Evolutionary conservation across 1,140 invertebrate genomes (phyloP).

Genomic region (Drosophila persimilis): DNA sequence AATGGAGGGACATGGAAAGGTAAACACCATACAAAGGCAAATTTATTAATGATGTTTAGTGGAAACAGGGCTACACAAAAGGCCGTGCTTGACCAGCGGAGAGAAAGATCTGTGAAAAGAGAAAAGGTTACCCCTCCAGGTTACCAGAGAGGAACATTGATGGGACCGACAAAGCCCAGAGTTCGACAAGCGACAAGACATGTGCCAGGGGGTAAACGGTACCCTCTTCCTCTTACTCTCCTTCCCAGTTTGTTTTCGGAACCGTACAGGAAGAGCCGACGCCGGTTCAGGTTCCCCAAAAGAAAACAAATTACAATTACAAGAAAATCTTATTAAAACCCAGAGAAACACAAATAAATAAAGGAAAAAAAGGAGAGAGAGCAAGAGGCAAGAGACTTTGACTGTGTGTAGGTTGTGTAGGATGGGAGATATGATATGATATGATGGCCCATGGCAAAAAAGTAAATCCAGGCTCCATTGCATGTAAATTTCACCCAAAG

Average conservation of each 20-base stretch:
- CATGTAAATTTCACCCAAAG: constrained; percentile 63
- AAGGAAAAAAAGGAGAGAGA: constrained; percentile 21
- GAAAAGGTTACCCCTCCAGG: constrained; percentile 61
- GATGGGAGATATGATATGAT: constrained; percentile 15
- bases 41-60: constrained; percentile 76
- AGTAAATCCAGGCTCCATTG: constrained; percentile 32
- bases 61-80: constrained; percentile 45
- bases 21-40: constrained; percentile 56
- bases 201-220: constrained; percentile 27
- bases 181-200: constrained; percentile 49
- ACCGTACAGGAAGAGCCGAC: constrained; percentile 34
- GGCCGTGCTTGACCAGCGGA: constrained; percentile 12
- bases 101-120: constrained; percentile 28
- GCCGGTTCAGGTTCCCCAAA: constrained; percentile 18
- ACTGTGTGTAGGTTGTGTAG: constrained; percentile 48
- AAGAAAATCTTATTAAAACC: constrained; percentile 83
- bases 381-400: constrained; percentile 7
- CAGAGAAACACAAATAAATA: constrained; percentile 64
- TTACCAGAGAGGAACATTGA: not conserved
- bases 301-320: constrained; percentile 83
- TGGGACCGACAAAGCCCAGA: constrained; percentile 58
- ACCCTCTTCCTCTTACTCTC: constrained; percentile 3
- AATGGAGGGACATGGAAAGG: constrained; percentile 34
- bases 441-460: constrained; percentile 70
- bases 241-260: constrained; percentile 21